Evolutionary conservation across 2,113 vertebrate genomes (phyloP).

Genomic region (Taxidea taxus): DNA sequence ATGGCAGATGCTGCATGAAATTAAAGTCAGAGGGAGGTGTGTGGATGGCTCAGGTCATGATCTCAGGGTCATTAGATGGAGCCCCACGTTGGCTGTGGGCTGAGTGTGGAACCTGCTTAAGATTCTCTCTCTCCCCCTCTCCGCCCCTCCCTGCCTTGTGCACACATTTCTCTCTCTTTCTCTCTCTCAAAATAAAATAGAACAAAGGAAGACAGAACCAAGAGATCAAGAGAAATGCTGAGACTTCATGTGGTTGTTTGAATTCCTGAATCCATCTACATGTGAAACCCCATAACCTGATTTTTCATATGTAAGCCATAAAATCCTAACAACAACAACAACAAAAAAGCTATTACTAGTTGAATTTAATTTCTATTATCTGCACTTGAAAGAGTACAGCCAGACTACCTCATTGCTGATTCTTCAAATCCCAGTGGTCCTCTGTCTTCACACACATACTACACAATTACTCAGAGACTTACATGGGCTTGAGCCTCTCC

Average conservation of each 20-base stretch:
- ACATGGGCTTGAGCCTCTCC: background rate
- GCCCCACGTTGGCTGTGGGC: background rate
- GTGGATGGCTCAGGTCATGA: background rate
- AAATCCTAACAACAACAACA: background rate
- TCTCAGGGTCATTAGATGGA: background rate
- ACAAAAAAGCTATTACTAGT: background rate
- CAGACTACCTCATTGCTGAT: background rate
- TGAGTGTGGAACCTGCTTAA: background rate
- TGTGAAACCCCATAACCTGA: background rate
- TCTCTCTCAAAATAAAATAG: background rate
- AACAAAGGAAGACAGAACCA: background rate
- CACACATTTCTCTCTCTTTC: background rate
- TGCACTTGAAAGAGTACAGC: background rate
- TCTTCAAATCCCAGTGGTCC: background rate
- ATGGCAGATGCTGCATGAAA: background rate
- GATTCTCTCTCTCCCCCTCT: background rate
- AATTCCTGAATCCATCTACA: background rate
- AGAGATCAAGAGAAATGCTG: background rate
- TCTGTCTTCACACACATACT: background rate
- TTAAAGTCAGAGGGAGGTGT: background rate
- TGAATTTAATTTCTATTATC: background rate
- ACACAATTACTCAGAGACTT: background rate
- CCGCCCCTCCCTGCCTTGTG: background rate
- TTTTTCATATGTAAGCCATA: background rate
- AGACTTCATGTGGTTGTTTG: background rate